Evolutionary conservation across 2,113 vertebrate species (phyloP).

Genomic region (Ramphastos sulfuratus): DNA sequence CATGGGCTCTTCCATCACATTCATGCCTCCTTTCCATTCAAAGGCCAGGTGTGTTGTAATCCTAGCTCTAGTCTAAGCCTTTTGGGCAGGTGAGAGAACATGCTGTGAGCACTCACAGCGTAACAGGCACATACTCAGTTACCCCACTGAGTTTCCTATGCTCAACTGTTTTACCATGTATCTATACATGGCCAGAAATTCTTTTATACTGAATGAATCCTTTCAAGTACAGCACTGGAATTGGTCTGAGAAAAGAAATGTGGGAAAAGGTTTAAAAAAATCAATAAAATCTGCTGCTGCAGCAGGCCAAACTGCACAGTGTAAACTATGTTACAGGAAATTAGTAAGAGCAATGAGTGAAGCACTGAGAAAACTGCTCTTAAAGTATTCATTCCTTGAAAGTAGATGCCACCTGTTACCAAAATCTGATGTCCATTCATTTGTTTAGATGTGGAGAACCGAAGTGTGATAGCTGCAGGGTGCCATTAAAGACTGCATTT

Average conservation of each 20-base stretch:
- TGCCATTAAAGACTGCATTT: background rate
- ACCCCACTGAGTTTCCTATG: background rate
- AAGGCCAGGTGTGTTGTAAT: accelerated
- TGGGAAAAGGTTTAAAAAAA: background rate
- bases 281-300: background rate
- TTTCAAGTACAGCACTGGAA: background rate
- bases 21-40: background rate
- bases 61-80: background rate
- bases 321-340: background rate
- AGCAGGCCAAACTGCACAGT: background rate
- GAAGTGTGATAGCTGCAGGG: background rate
- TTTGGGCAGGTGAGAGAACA: background rate
- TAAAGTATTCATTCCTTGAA: background rate
- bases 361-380: background rate
- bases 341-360: background rate
- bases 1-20: background rate
- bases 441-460: background rate
- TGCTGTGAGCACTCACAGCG: accelerated
- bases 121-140: too few relatives aligned
- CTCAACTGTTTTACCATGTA: background rate
- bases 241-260: background rate
- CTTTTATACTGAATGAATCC: background rate
- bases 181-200: background rate
- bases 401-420: background rate
- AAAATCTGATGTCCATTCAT: background rate